These are phyloP conservation scores for Bombus waltoni DNA, from an alignment of 1,140 invertebrate species.

Conservation along the genomic window DNA sequence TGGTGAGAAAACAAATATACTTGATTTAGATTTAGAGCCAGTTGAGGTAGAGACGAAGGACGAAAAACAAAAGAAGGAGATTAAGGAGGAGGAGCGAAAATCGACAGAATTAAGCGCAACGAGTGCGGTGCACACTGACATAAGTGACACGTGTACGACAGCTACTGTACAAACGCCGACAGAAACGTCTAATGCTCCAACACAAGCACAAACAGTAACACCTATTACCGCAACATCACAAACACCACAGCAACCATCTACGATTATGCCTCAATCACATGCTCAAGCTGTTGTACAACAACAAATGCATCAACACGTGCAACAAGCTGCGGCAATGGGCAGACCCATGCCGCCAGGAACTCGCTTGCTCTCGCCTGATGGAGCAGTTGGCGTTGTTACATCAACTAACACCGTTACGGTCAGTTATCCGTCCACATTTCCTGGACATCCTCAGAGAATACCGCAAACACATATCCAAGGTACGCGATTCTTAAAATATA, in stretches of 20 bases:
- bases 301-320: slow-evolving; percentile 85
- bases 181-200: slow-evolving; percentile 66
- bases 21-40: slow-evolving; percentile 91
- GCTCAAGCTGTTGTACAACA: slow-evolving; percentile 79
- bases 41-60: slow-evolving; percentile 84
- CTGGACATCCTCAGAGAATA: slow-evolving; percentile 78
- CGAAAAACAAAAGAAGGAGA: slow-evolving; percentile 83
- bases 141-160: slow-evolving; percentile 59
- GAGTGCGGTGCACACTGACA: slow-evolving; percentile 60
- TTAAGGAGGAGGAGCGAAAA: slow-evolving; percentile 76
- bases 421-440: slow-evolving; percentile 84
- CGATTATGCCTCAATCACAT: slow-evolving; percentile 71
- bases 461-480: slow-evolving; percentile 78
- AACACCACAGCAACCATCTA: slow-evolving; percentile 60
- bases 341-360: slow-evolving; percentile 85
- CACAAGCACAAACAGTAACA: slow-evolving; percentile 64
- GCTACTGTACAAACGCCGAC: slow-evolving; percentile 64
- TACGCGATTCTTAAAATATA: slow-evolving; percentile 39
- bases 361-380: slow-evolving; percentile 85
- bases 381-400: slow-evolving; percentile 86
- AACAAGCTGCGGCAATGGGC: slow-evolving; percentile 85
- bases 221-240: slow-evolving; percentile 64
- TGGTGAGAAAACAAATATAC: slow-evolving; percentile 89
- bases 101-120: slow-evolving; percentile 64
- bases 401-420: slow-evolving; percentile 86